Conservation (phyloP, 2,113 vertebrate genomes). For the Gnathonemus longibarbis region DNA sequence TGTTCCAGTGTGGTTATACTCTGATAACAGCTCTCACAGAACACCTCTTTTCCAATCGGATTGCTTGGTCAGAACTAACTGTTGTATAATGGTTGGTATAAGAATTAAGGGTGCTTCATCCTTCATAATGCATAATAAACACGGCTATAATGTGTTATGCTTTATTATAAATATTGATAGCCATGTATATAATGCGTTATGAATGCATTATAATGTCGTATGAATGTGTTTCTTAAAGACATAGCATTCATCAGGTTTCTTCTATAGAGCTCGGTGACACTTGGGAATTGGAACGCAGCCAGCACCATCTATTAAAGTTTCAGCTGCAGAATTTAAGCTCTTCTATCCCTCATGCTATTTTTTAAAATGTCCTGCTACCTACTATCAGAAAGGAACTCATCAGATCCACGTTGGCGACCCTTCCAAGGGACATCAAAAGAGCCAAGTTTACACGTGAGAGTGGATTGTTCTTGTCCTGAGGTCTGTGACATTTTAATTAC, state of each 20-base stretch:
- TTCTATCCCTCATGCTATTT: not conserved
- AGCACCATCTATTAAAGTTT: not conserved
- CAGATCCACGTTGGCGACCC: not conserved
- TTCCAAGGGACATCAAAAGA: not conserved
- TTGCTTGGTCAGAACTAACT: not conserved
- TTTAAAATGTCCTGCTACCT: not conserved
- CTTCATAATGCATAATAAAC: not conserved
- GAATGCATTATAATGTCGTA: not conserved
- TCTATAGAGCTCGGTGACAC: not conserved
- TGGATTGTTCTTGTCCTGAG: not conserved
- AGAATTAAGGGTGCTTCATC: not conserved
- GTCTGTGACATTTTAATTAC: not conserved
- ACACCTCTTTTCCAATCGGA: not conserved
- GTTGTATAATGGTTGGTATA: not conserved
- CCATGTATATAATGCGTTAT: not conserved
- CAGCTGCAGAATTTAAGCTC: not conserved
- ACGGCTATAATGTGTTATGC: not conserved
- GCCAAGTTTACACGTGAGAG: not conserved
- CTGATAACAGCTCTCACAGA: not conserved
- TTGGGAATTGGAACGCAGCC: not conserved
- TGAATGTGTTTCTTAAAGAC: not conserved
- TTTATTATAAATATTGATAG: not conserved
- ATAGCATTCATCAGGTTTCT: not conserved
- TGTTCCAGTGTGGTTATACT: not conserved
- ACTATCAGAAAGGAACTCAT: not conserved